Evolutionary conservation across 2,888 invertebrate genomes (phyloP).

Genomic region (Tenthredo livida): DNA sequence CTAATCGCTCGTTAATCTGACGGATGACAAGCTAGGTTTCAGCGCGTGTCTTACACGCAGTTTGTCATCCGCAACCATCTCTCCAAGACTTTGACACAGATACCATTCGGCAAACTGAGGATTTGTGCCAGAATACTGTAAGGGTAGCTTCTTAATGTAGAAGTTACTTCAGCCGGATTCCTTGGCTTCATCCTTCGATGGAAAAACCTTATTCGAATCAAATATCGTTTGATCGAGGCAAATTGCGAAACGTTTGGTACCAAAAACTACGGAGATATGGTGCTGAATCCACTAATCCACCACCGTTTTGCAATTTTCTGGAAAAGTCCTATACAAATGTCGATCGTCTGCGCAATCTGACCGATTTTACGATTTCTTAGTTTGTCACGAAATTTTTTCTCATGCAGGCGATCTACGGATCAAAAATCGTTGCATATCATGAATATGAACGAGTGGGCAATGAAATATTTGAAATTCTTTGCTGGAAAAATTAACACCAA

Average conservation of each 20-base stretch:
- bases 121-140: not conserved
- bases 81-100: not conserved
- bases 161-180: not conserved
- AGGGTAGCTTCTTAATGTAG: not conserved
- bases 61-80: not conserved
- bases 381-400: too few relatives aligned
- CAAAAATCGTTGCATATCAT: not conserved
- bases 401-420: not conserved
- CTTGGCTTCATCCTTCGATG: too few relatives aligned
- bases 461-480: not conserved
- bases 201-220: too few relatives aligned
- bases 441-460: not conserved
- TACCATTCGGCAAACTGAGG: not conserved
- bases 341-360: too few relatives aligned
- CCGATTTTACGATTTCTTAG: too few relatives aligned
- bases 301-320: too few relatives aligned
- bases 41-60: slow-evolving; percentile 7
- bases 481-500: not conserved
- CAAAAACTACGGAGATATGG: too few relatives aligned
- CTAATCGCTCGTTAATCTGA: slow-evolving; percentile 33
- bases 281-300: too few relatives aligned
- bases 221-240: too few relatives aligned
- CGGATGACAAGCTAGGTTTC: slow-evolving; percentile 26
- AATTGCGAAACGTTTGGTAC: too few relatives aligned
- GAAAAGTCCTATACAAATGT: too few relatives aligned